Conservation (phyloP, 2,888 invertebrate genomes). For the Amphiduros pacificus region DNA sequence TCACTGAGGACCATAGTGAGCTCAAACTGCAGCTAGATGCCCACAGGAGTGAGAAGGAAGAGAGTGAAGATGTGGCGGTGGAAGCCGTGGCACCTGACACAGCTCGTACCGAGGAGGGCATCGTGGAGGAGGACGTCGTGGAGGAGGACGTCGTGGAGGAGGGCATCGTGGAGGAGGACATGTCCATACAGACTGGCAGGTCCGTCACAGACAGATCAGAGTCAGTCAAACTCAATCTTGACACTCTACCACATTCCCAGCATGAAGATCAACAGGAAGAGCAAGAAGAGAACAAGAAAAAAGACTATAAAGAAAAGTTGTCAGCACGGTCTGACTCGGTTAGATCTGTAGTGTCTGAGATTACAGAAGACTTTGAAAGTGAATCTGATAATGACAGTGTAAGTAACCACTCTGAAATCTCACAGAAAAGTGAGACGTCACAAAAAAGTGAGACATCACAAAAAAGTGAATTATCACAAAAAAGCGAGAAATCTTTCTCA, state of each 20-base stretch:
- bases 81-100: background rate
- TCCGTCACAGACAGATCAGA: background rate
- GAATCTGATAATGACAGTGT: no score
- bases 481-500: conserved; percentile 11
- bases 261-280: background rate
- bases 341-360: no score
- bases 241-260: background rate
- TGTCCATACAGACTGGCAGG: background rate
- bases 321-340: no score
- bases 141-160: conserved; percentile 29
- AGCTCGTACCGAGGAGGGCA: background rate
- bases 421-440: no score
- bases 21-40: conserved; percentile 5
- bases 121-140: conserved; percentile 20
- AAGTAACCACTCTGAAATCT: no score
- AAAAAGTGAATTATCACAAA: background rate
- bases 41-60: background rate
- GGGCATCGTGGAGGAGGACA: background rate
- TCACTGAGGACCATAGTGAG: background rate
- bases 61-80: background rate
- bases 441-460: no score
- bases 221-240: background rate
- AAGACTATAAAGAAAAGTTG: background rate
- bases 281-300: background rate
- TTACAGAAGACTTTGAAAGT: no score